A percentile compares a stretch with the other conserved stretches of the same genome.
These are phyloP conservation scores for Catocala nupta DNA, from an alignment of 2,888 invertebrate genomes.

Conservation along the genomic window DNA sequence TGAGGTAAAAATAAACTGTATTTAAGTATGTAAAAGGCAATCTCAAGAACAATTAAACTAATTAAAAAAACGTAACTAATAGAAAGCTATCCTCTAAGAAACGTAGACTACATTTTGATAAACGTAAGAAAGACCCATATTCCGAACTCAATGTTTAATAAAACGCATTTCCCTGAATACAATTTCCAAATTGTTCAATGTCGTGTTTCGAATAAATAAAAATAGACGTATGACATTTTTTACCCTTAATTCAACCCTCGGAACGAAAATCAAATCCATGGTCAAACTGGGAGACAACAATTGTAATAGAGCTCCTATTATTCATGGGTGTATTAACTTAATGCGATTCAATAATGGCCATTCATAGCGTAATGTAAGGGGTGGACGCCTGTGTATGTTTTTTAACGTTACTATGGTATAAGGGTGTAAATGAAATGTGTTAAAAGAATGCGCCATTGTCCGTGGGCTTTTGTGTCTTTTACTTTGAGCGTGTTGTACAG, in stretches of 20 bases:
- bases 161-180: neutral
- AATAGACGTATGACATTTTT: constrained; percentile 31
- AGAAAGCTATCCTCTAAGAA: too few species aligned
- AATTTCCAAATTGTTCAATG: constrained; percentile 36
- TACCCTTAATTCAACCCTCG: constrained; percentile 49
- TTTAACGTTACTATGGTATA: constrained; percentile 35
- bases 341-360: constrained; percentile 69
- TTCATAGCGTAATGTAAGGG: constrained; percentile 51
- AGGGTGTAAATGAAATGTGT: constrained; percentile 30
- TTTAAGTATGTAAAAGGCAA: too few species aligned
- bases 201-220: constrained; percentile 42
- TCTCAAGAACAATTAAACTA: too few species aligned
- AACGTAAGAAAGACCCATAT: neutral
- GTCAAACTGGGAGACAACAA: constrained; percentile 56
- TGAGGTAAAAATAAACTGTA: too few species aligned
- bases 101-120: too few species aligned
- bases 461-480: constrained; percentile 10
- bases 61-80: neutral
- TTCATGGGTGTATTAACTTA: constrained; percentile 71
- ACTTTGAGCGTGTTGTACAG: neutral
- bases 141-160: neutral
- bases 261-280: constrained; percentile 62
- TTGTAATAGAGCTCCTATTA: constrained; percentile 67
- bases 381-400: constrained; percentile 33
- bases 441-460: constrained; percentile 16